These are phyloP conservation scores for Canis aureus DNA, from an alignment of 2,113 vertebrate genomes.

Conservation along the genomic window DNA sequence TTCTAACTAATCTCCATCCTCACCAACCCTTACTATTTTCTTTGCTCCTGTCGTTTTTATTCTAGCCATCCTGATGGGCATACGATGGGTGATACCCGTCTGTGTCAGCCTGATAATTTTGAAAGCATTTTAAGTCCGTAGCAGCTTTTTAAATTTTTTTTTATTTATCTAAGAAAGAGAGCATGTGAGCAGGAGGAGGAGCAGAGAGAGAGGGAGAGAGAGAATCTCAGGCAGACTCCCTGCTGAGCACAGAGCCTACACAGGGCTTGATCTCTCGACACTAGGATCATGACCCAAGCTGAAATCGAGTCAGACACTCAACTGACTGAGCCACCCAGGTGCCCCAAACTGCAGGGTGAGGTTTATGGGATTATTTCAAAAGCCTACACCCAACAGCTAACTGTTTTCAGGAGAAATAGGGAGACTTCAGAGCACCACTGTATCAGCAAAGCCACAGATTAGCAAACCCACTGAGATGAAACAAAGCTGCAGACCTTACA, in stretches of 20 bases:
- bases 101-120: background rate
- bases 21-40: background rate
- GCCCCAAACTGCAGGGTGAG: background rate
- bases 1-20: background rate
- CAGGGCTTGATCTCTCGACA: rapidly evolving
- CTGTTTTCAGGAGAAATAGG: background rate
- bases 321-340: background rate
- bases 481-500: background rate
- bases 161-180: background rate
- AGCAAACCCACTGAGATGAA: background rate
- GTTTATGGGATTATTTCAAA: background rate
- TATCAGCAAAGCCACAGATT: background rate
- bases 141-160: background rate
- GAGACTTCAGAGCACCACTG: background rate
- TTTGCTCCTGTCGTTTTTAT: background rate
- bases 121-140: background rate
- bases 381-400: background rate
- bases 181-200: no score
- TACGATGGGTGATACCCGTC: no score
- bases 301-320: background rate
- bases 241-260: background rate
- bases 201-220: background rate
- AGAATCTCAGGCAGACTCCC: background rate
- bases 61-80: background rate
- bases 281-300: background rate